These are phyloP conservation scores for Chrysodeixis includens DNA, from an alignment of 2,888 invertebrate genomes.

Conservation along the genomic window DNA sequence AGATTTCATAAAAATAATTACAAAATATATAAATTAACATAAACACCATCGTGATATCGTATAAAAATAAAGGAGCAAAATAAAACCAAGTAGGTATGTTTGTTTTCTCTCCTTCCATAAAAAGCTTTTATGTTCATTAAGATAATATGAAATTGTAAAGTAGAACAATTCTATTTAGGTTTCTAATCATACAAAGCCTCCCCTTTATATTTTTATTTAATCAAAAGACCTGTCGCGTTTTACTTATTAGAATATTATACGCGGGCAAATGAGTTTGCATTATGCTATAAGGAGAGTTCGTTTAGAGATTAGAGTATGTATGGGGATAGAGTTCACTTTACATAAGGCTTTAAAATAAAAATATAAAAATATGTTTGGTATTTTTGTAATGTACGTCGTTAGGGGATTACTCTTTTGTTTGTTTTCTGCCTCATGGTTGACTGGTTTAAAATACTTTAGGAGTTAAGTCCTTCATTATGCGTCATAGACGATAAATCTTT, in stretches of 20 bases:
- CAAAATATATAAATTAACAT: too few relatives aligned
- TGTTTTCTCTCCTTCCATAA: background rate
- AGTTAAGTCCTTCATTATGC: too few relatives aligned
- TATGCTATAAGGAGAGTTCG: background rate
- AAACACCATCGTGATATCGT: too few relatives aligned
- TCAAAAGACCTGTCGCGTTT: background rate
- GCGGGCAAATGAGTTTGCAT: background rate
- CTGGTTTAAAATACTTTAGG: too few relatives aligned
- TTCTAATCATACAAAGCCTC: background rate
- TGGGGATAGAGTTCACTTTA: background rate
- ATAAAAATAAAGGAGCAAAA: background rate
- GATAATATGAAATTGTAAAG: background rate
- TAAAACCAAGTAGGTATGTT: background rate
- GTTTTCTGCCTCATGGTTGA: too few relatives aligned
- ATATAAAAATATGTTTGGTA: too few relatives aligned
- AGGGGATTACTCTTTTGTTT: too few relatives aligned
- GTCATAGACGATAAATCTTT: too few relatives aligned
- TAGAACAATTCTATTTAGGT: slow-evolving; percentile 4
- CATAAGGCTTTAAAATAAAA: background rate
- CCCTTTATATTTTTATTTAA: background rate
- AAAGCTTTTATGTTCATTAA: background rate
- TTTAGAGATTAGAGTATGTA: slow-evolving; percentile 4
- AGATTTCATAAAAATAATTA: too few relatives aligned
- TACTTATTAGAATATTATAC: slow-evolving; percentile 1
- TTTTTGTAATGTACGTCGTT: too few relatives aligned